A percentile compares a stretch with the other conserved stretches of the same genome.
These are phyloP conservation scores for Mesitornis unicolor DNA, from an alignment of 2,113 vertebrate species.

Conservation along the genomic window DNA sequence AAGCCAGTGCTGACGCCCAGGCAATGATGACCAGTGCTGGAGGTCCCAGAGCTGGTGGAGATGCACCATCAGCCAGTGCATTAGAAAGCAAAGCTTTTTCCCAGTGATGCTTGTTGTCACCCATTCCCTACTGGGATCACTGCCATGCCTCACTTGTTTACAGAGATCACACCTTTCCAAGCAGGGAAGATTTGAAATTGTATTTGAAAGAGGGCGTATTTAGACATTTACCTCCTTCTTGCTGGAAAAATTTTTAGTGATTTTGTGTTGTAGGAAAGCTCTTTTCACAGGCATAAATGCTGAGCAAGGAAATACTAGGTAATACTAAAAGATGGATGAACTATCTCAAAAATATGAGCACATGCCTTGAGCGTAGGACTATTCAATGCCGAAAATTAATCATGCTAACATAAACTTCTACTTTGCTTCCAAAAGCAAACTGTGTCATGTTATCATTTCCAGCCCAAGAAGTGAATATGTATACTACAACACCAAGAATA, in stretches of 20 bases:
- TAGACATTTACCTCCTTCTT: neutral
- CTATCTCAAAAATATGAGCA: neutral
- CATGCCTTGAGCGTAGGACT: neutral
- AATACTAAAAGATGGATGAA: neutral
- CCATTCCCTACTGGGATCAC: conserved; percentile 7
- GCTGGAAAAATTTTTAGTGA: neutral
- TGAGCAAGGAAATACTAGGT: neutral
- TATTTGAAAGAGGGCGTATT: neutral
- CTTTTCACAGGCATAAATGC: neutral
- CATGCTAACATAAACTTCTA: neutral
- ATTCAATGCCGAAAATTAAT: neutral
- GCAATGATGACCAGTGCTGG: neutral
- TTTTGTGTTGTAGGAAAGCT: neutral
- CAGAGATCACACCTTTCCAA: neutral
- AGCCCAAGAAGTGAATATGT: neutral
- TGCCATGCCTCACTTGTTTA: neutral
- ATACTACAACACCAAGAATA: neutral
- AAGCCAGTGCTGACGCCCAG: neutral
- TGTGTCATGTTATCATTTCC: neutral
- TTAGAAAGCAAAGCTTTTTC: conserved; percentile 11
- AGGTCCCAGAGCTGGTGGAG: neutral
- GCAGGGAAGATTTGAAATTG: neutral
- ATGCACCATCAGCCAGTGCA: neutral
- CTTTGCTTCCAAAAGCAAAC: conserved; percentile 22
- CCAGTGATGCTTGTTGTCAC: neutral